Conservation (phyloP, 2,113 vertebrate genomes). For the Prochilodus magdalenae region DNA sequence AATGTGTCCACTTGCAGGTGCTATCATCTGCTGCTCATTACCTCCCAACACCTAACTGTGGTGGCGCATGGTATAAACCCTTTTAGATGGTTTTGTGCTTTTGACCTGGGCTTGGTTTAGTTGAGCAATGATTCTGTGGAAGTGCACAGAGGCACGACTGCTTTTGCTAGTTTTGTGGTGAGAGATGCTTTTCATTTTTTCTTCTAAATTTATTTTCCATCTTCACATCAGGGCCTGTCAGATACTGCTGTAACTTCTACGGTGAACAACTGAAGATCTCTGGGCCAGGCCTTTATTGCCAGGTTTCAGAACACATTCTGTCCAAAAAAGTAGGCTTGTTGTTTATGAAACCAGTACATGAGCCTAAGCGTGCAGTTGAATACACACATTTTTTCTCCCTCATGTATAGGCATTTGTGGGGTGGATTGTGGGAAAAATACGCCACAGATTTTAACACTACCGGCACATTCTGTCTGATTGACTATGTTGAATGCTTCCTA, state of each 20-base stretch:
- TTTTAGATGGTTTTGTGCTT: background rate
- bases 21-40: background rate
- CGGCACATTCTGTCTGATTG: too few relatives aligned
- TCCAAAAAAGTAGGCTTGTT: too few relatives aligned
- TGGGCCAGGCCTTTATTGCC: background rate
- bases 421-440: too few relatives aligned
- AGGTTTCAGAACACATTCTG: background rate
- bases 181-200: constrained; percentile 4
- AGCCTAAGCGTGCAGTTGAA: too few relatives aligned
- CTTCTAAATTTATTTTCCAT: background rate
- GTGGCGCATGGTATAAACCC: background rate
- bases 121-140: constrained; percentile 8
- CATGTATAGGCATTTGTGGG: too few relatives aligned
- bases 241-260: background rate
- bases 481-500: too few relatives aligned
- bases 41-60: background rate
- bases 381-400: too few relatives aligned
- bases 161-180: background rate
- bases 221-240: background rate
- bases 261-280: background rate
- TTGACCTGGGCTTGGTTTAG: constrained; percentile 7
- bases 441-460: too few relatives aligned
- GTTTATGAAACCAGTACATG: too few relatives aligned
- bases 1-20: background rate
- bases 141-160: background rate